Evolutionary conservation across 2,113 vertebrate species (phyloP).

Genomic region (Polypterus senegalus): DNA sequence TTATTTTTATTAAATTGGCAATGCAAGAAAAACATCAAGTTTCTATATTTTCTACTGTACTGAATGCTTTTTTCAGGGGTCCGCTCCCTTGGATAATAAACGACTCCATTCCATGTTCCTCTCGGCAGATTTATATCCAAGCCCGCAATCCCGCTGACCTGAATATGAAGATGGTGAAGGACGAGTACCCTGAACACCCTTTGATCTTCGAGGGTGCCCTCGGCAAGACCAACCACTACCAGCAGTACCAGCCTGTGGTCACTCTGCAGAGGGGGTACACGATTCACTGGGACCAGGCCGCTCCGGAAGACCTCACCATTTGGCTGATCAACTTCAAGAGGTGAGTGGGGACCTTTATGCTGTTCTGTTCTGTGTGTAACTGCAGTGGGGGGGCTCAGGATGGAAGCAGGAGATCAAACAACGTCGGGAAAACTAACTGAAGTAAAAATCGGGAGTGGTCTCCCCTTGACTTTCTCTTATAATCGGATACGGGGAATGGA

Average conservation of each 20-base stretch:
- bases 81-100: too few species aligned
- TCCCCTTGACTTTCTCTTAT: too few species aligned
- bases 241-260: conserved; percentile 92
- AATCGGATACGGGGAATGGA: too few species aligned
- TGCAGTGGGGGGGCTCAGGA: too few species aligned
- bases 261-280: conserved; percentile 81
- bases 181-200: conserved; percentile 70
- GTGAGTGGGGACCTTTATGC: conserved; percentile 40
- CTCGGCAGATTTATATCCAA: conserved; percentile 77
- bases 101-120: background rate
- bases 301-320: conserved; percentile 77
- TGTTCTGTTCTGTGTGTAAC: too few species aligned
- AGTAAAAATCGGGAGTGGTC: too few species aligned
- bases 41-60: too few species aligned
- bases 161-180: conserved; percentile 76
- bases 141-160: conserved; percentile 69
- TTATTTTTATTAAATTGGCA: too few species aligned
- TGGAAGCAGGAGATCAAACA: too few species aligned
- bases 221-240: conserved; percentile 79
- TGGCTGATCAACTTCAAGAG: conserved; percentile 98
- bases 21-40: too few species aligned
- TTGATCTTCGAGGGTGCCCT: conserved; percentile 76
- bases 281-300: conserved; percentile 79
- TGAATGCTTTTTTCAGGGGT: too few species aligned
- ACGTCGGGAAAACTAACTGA: too few species aligned